Base-by-base conservation (phyloP, 2,888 invertebrate genomes). In the Cancer borealis region DNA sequence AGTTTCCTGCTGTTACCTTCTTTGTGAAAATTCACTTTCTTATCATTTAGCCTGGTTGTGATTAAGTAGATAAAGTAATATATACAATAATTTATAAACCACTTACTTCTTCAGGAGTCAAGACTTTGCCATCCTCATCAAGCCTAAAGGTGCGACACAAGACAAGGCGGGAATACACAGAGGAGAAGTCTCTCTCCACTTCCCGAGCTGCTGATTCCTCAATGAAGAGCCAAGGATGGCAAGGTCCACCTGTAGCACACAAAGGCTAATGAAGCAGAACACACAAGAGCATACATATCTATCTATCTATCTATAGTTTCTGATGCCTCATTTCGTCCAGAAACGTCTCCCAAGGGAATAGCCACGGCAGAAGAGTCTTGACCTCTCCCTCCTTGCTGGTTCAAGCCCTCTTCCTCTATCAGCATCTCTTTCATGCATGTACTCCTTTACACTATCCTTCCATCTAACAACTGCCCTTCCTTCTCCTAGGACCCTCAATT, bases 171-270 rank as follows among this genome's bases (percentile, higher is more conserved):
- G 99, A 99, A 96, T 99, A 99, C 3, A 99, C 99, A 1, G 99
- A 99, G 97, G 99, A 98, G 96, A 99, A 99, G 96, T 99, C 99
- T 97, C 98, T 98, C 97, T 99, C 99, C 66, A 99, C 99, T 97
- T 99, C 99, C 96, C 98, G 97, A 73, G 98, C 98, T 8, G 99
- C 99, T 47, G 99, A 99, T 97, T 99, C 99, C 97, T 99, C 99
- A 96, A 99, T 99, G 96, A 99, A 99, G 49, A 99, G 97, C 99
- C 99, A 99, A 0, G 99, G 99, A 97, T 99, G 99, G 96, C 99
- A 99, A 2, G 99, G 98, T 2, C 99, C 99, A 95, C 98, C 98
- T 94, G 87, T 4, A 87, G 46, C 17, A 84, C 30, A 84, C 39
- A 39, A 10, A 84, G 39, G 3, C 26, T n/a, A 26, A 79, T 79